Conservation (phyloP, 1,140 invertebrate genomes). For the Whitmania pigra region DNA sequence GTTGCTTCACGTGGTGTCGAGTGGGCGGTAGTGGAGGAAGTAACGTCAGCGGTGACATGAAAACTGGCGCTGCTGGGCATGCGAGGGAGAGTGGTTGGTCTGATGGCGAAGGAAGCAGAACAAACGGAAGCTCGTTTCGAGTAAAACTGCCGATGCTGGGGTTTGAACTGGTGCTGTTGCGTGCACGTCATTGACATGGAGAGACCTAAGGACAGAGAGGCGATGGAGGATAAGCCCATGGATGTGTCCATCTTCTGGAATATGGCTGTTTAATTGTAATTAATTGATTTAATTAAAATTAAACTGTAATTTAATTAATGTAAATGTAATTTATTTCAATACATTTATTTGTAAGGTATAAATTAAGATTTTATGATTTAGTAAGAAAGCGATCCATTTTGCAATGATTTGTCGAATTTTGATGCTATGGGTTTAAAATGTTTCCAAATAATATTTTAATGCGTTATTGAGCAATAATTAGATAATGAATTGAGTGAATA, state of each 20-base stretch:
- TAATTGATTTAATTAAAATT: too few relatives aligned
- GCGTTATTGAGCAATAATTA: background rate
- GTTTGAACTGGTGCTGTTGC: background rate
- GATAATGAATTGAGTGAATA: background rate
- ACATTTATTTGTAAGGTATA: too few relatives aligned
- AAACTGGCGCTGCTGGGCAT: too few relatives aligned
- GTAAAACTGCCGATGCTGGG: too few relatives aligned
- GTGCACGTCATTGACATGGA: slow-evolving; percentile 20
- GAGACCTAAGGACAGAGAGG: slow-evolving; percentile 12
- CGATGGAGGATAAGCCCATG: slow-evolving; percentile 16
- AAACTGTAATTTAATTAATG: too few relatives aligned
- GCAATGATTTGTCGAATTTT: background rate
- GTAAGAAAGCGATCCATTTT: background rate
- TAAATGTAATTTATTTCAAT: too few relatives aligned
- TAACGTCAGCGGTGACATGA: too few relatives aligned
- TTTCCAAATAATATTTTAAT: background rate
- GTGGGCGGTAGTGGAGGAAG: too few relatives aligned
- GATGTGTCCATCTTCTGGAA: slow-evolving; percentile 24
- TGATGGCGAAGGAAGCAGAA: too few relatives aligned
- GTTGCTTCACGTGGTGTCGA: too few relatives aligned
- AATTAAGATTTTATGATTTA: background rate
- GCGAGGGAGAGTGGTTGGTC: too few relatives aligned
- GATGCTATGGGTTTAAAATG: background rate
- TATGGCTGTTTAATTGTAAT: slow-evolving; percentile 6
- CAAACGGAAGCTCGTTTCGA: too few relatives aligned